These are phyloP conservation scores for Hystrix brachyura DNA, from an alignment of 2,113 vertebrate genomes.

Conservation along the genomic window DNA sequence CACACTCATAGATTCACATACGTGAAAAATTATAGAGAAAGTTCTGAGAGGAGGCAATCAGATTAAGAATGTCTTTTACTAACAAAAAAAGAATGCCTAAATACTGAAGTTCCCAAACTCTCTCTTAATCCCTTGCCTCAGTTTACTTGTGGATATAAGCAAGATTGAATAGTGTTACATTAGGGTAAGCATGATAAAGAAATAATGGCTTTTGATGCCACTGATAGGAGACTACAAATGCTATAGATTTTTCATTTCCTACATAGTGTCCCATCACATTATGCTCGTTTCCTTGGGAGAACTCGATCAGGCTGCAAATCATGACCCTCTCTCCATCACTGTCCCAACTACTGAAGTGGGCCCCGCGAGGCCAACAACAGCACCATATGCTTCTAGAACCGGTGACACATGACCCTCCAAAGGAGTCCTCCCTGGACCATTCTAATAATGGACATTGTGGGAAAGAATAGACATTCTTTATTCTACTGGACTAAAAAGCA, in stretches of 20 bases:
- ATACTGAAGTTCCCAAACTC: neutral
- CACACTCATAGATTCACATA: neutral
- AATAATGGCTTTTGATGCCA: neutral
- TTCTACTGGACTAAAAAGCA: neutral
- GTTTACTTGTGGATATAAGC: neutral
- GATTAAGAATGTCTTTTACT: neutral
- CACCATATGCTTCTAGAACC: neutral
- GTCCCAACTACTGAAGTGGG: neutral
- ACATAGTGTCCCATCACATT: neutral
- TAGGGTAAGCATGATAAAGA: neutral
- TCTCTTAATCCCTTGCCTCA: neutral
- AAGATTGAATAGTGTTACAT: neutral
- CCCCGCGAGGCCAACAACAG: fast-evolving
- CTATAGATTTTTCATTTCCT: neutral
- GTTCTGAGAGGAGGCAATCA: neutral
- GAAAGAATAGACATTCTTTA: neutral
- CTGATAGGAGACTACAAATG: neutral
- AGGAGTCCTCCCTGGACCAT: neutral
- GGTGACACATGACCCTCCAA: neutral
- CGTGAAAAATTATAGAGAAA: slow-evolving; percentile 14
- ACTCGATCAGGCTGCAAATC: neutral
- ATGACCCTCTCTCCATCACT: neutral
- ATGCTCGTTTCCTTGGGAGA: neutral
- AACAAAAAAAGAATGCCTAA: neutral
- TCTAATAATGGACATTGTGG: neutral